Conservation (phyloP, 2,113 vertebrate species). For the Macaca nemestrina region DNA sequence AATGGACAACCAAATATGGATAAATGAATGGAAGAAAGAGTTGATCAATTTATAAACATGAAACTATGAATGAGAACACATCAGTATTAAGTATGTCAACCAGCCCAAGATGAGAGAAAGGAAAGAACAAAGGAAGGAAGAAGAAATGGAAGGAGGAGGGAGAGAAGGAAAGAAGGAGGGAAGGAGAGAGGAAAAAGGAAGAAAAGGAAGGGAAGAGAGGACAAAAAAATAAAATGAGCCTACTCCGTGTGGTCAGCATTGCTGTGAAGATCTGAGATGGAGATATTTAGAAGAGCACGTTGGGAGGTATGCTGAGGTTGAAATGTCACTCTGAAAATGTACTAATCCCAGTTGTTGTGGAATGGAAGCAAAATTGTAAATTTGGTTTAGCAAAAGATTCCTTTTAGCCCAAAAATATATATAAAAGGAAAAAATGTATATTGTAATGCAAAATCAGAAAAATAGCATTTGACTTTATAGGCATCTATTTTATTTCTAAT, state of each 20-base stretch:
- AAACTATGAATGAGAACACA: not conserved
- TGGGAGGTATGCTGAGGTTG: accelerated
- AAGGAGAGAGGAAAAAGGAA: no score
- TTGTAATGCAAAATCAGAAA: not conserved
- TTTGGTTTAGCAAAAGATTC: not conserved
- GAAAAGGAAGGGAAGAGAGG: no score
- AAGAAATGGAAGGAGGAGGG: accelerated
- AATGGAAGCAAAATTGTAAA: not conserved
- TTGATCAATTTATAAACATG: not conserved
- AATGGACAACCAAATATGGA: not conserved
- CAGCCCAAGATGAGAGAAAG: not conserved
- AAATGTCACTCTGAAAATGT: not conserved
- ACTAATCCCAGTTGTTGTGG: no score
- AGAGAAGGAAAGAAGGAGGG: no score
- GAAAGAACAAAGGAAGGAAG: not conserved
- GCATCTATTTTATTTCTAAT: not conserved
- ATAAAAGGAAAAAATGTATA: not conserved
- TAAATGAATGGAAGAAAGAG: not conserved
- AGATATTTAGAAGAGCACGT: accelerated
- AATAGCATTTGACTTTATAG: not conserved
- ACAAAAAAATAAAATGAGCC: not conserved
- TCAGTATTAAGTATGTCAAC: not conserved
- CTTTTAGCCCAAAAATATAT: not conserved
- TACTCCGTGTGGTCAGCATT: accelerated
- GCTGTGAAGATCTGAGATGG: not conserved